phyloP scores from a whole-genome alignment of 2,888 invertebrate genomes.

The Cephus nigrinus region DNA sequence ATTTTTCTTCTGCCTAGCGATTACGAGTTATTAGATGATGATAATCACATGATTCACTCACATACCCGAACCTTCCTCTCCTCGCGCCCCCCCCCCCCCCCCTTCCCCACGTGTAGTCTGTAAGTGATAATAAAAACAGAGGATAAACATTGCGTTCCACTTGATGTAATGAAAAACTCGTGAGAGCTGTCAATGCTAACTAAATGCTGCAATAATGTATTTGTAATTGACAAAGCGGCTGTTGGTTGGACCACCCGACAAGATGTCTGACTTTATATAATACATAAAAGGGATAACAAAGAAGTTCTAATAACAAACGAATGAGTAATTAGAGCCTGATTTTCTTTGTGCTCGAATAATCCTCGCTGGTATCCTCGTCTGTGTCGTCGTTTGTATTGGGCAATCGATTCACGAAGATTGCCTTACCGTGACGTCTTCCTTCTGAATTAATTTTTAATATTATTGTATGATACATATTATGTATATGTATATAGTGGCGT shows the following conservation, averaged over 20 bases:
- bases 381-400: neutral
- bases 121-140: neutral
- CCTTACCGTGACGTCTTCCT: constrained; percentile 54
- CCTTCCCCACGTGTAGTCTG: neutral
- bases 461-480: neutral
- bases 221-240: neutral
- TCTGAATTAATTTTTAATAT: constrained; percentile 37
- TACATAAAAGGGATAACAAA: neutral
- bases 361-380: constrained; percentile 10
- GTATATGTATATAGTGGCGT: neutral
- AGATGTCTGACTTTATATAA: neutral
- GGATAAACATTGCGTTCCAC: neutral
- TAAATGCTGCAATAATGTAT: neutral
- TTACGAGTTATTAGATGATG: neutral
- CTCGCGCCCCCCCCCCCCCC: neutral
- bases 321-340: constrained; percentile 12
- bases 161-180: neutral
- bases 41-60: neutral
- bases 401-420: constrained; percentile 41
- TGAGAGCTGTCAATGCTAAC: neutral
- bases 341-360: constrained; percentile 8
- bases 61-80: neutral
- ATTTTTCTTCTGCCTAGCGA: constrained; percentile 5
- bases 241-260: neutral
- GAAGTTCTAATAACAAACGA: neutral